A percentile compares a stretch with the other conserved stretches of the same genome.
Conservation (phyloP, 2,797 vertebrate species). For the Jordanella pulchra region DNA sequence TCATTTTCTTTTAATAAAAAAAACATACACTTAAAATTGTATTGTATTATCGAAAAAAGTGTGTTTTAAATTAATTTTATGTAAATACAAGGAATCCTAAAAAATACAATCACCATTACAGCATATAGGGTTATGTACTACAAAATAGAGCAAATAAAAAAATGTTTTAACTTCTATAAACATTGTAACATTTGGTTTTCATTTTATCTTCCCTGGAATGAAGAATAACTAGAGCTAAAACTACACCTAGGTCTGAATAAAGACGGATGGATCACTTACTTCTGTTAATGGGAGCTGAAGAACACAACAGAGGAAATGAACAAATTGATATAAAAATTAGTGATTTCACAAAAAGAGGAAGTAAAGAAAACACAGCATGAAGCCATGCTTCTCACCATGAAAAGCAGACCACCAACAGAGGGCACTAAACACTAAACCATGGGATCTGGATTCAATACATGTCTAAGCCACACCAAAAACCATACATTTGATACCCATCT, state of each 20-base stretch:
- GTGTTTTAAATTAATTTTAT: background rate
- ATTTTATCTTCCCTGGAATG: too few relatives aligned
- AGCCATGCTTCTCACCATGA: background rate
- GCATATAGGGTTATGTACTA: background rate
- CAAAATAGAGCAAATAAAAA: background rate
- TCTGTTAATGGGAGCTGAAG: constrained; percentile 84
- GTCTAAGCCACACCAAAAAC: background rate
- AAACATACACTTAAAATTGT: background rate
- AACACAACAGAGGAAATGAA: constrained; percentile 77
- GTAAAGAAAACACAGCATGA: constrained; percentile 29
- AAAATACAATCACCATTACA: background rate
- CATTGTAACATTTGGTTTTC: background rate
- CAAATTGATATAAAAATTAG: constrained; percentile 69
- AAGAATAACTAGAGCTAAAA: background rate
- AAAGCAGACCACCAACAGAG: constrained; percentile 69
- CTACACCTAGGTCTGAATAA: constrained; percentile 8
- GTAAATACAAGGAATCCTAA: background rate
- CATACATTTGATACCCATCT: background rate
- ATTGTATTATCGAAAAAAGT: background rate
- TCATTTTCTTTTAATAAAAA: background rate
- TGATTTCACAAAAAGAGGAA: constrained; percentile 35
- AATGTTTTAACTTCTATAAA: background rate
- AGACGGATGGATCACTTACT: constrained; percentile 82
- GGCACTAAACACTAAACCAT: constrained; percentile 66
- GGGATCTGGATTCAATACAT: background rate